These are phyloP conservation scores for Campylorhamphus procurvoides DNA, from an alignment of 2,113 vertebrate genomes.

Conservation along the genomic window DNA sequence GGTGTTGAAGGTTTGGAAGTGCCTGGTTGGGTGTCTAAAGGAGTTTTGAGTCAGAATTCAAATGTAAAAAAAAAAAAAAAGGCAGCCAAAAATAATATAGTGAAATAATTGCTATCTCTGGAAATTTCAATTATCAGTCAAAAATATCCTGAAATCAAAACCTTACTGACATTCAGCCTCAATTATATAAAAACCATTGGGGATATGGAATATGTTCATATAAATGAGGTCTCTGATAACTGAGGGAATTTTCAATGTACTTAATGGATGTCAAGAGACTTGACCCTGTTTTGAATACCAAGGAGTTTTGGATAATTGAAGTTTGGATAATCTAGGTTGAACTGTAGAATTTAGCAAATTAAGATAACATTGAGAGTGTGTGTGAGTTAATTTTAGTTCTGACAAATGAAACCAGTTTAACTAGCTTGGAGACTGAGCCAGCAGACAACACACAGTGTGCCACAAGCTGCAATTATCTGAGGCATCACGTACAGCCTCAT, in stretches of 20 bases:
- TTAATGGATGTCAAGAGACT: slow-evolving; percentile 64
- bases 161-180: slow-evolving; percentile 51
- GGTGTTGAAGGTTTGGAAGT: background rate
- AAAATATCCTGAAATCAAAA: slow-evolving; percentile 65
- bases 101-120: slow-evolving; percentile 38
- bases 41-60: background rate
- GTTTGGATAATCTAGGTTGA: slow-evolving; percentile 63
- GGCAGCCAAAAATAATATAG: background rate
- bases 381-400: slow-evolving; percentile 52
- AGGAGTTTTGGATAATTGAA: slow-evolving; percentile 61
- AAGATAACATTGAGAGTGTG: slow-evolving; percentile 24
- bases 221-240: slow-evolving; percentile 64
- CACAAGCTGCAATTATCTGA: background rate
- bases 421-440: background rate
- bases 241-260: slow-evolving; percentile 52
- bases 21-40: background rate
- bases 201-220: slow-evolving; percentile 42
- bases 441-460: background rate
- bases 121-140: slow-evolving; percentile 62
- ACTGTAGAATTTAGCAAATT: slow-evolving; percentile 63
- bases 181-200: slow-evolving; percentile 48
- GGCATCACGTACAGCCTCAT: background rate
- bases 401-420: background rate
- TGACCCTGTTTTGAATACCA: slow-evolving; percentile 65
- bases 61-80: background rate